These are phyloP conservation scores for Miniopterus natalensis DNA, from an alignment of 2,113 vertebrate genomes.

Conservation along the genomic window DNA sequence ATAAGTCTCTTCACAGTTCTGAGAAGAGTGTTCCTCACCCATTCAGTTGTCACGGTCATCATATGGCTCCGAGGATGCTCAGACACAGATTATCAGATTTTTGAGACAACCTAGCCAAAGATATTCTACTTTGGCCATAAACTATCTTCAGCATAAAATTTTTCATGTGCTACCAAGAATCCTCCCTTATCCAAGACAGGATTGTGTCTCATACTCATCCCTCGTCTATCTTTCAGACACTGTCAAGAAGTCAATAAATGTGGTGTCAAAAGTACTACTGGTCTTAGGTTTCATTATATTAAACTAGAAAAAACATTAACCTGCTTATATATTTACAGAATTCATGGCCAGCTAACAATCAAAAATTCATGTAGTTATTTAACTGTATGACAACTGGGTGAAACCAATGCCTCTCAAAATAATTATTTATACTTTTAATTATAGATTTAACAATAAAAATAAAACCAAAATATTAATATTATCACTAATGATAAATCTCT, in stretches of 20 bases:
- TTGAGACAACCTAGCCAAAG: background rate
- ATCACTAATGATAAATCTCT: background rate
- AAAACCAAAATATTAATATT: background rate
- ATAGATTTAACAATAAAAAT: background rate
- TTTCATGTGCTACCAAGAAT: background rate
- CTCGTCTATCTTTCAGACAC: background rate
- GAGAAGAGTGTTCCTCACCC: background rate
- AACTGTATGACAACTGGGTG: background rate
- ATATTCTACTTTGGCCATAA: background rate
- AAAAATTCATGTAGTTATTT: background rate
- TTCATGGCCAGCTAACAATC: background rate
- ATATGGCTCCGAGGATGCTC: background rate
- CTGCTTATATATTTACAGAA: slow-evolving; percentile 24
- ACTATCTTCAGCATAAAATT: background rate
- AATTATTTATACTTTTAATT: background rate
- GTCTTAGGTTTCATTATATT: background rate
- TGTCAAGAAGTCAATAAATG: background rate
- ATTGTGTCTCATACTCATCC: background rate
- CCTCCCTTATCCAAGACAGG: background rate
- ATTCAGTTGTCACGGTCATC: background rate
- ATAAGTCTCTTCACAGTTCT: background rate
- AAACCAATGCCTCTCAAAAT: background rate
- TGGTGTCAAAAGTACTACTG: background rate
- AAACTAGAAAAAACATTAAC: background rate
- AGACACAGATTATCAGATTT: background rate